These are phyloP conservation scores for Scolanthus callimorphus DNA, from an alignment of 92 coral and sea anemone species.

Conservation along the genomic window DNA sequence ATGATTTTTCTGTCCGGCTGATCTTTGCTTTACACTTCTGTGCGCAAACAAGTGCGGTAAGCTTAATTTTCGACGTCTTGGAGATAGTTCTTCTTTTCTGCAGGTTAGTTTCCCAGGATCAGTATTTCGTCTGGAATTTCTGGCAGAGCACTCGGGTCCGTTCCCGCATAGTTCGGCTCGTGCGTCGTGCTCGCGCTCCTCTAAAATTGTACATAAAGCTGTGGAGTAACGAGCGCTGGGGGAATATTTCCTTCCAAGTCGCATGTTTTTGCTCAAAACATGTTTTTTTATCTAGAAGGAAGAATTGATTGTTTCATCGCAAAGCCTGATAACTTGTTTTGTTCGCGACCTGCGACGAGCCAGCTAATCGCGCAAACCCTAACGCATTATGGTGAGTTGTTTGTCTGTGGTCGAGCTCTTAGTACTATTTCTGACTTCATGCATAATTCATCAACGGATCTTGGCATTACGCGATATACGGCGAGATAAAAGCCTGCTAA, in stretches of 20 bases:
- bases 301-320: background rate
- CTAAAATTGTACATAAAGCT: background rate
- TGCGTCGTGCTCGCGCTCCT: background rate
- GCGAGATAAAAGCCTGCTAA: no score
- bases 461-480: no score
- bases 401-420: background rate
- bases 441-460: no score
- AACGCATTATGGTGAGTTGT: no score
- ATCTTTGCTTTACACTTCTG: background rate
- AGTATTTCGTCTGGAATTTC: background rate
- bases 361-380: no score
- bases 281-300: no score
- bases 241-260: slow-evolving; percentile 2
- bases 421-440: background rate
- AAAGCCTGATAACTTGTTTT: no score
- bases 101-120: background rate
- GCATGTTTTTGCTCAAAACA: slow-evolving; percentile 3
- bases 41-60: background rate
- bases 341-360: no score
- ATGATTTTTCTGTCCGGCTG: no score
- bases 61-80: background rate
- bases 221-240: slow-evolving; percentile 1
- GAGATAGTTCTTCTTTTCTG: background rate
- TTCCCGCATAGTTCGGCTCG: background rate
- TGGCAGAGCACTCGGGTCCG: background rate